A percentile compares a stretch with the other conserved stretches of the same genome.
These are phyloP conservation scores for Rallus limicola DNA, from an alignment of 2,113 vertebrate genomes.

Conservation along the genomic window DNA sequence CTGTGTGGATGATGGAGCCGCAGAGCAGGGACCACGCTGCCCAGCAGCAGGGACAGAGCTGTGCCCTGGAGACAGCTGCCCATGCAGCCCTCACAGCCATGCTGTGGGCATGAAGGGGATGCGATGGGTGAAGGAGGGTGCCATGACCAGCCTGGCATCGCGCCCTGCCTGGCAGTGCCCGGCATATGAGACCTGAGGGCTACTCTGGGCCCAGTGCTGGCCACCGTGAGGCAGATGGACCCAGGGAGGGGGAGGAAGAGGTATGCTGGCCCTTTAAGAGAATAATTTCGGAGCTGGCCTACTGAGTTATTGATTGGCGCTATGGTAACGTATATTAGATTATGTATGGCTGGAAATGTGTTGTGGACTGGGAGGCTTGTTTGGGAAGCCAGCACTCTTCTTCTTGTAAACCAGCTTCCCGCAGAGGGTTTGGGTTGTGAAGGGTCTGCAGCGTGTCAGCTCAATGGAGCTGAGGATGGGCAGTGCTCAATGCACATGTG, in stretches of 20 bases:
- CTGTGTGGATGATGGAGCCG: fast-evolving
- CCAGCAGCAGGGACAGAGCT: fast-evolving
- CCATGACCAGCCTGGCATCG: fast-evolving
- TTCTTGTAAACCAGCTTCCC: conserved; percentile 74
- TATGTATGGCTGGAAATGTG: conserved; percentile 77
- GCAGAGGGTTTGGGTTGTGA: conserved; percentile 18
- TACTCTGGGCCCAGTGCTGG: not conserved
- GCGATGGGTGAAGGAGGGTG: not conserved
- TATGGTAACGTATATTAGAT: conserved; percentile 85
- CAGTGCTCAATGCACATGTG: fast-evolving
- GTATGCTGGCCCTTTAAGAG: conserved; percentile 77
- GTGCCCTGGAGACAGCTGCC: not conserved
- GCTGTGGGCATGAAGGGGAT: fast-evolving
- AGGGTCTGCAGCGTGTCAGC: not conserved
- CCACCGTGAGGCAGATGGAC: not conserved
- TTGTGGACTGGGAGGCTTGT: conserved; percentile 60
- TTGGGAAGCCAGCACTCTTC: conserved; percentile 59
- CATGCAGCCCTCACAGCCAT: fast-evolving
- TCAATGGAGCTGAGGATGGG: not conserved
- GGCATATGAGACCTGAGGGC: not conserved
- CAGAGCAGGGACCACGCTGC: not conserved
- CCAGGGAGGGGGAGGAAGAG: not conserved
- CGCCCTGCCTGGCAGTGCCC: not conserved
- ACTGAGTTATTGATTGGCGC: conserved; percentile 78
- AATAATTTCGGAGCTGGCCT: conserved; percentile 67